Evolutionary conservation across 1,140 invertebrate genomes (phyloP), one percentile per base, ranked within the genome.

Genomic region (Parasteatoda tepidariorum): DNA sequence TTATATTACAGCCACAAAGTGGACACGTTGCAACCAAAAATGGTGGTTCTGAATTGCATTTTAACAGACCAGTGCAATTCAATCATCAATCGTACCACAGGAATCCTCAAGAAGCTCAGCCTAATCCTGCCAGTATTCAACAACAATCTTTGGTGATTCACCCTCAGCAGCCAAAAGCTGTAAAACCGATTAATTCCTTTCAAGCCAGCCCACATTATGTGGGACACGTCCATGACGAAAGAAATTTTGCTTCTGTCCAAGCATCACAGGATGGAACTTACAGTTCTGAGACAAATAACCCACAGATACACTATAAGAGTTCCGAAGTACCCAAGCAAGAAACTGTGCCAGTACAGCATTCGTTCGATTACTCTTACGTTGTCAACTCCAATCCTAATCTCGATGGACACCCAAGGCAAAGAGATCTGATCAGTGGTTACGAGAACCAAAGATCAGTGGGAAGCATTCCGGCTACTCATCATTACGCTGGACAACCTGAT

Each of bases 1-100:
- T 48, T 48, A 48, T 18, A 13, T 13, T 48, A 48, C 18, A 13
- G 38, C 38, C 38, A 48, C 38, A 48, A 48, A 13, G 9, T 48
- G 38, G 38, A 48, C 18, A n/a, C n/a, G n/a, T n/a, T 48, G 9
- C 67, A 70, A 48, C 67, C n/a, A n/a, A 70, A 54, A 70, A 48
- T 3, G 9, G 15, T 3, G 67, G 33, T 7, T 2, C 5, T 6
- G 9, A n/a, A 0, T 11, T 54, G 15, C 24, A 70, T 26, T 70
- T 70, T 18, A 26, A 28, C 67, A 70, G 33, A 70, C 41, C 3
- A 48, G n/a, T 18, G 5, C 38, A 3, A 15, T 41, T 18, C 24
- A 28, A 48, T 0, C 11, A 28, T 38, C n/a, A n/a, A n/a, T n/a
- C n/a, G n/a, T n/a, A n/a, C n/a, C n/a, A n/a, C n/a, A n/a, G n/a